Evolutionary conservation across 2,113 vertebrate species (phyloP), one percentile per base, ranked within the genome.

Genomic region (Takifugu bimaculatus): DNA sequence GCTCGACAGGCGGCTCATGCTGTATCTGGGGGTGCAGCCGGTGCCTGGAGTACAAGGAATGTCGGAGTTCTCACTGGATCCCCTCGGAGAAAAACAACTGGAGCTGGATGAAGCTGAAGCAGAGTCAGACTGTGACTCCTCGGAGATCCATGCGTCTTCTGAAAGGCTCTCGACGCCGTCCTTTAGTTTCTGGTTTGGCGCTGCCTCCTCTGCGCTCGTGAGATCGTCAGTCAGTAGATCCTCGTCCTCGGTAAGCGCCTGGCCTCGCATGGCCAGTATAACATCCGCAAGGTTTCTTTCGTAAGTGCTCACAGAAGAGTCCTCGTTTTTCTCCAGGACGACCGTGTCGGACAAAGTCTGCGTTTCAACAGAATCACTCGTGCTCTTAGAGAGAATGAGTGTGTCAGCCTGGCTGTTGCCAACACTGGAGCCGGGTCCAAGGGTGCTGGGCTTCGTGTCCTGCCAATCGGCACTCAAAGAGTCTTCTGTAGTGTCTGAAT

Each of bases 191-290:
- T 15, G 47, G 25, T 69, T 68, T 25, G 35, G 10, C 48, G 43
- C 28, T 13, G 54, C 55, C 20, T 85, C 83, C 15, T 79, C 84
- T 14, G 81, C 60, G 70, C 70, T 87, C 20, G 82, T 79, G 61
- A 79, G 26, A 70, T 89, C 87, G 54, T 90, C 87, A 2, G 87
- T 90, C 27, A 90, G 60, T 75, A 87, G 79, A 15, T 77, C 72
- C 5, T 13, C 3, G 0, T 13, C 68, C 12, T 78, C 73, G 6
- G 29, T 3, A 53, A 65, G 42, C 51, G 47, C 35, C 13, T 74
- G 60, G 7, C 9, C 57, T 51, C 26, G 75, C 15, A 79, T 65
- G 7, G 74, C 82, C 27, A 55, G 59, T 13, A 62, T 47, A n/a
- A 84, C 52, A 35, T 86, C 83, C 4, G 63, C 70, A 28, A 86